Percentiles rank a stretch among this genome's conserved stretches.
phyloP scores from a whole-genome alignment of 2,797 vertebrate genomes.

The Gymnopithys bicolor region DNA sequence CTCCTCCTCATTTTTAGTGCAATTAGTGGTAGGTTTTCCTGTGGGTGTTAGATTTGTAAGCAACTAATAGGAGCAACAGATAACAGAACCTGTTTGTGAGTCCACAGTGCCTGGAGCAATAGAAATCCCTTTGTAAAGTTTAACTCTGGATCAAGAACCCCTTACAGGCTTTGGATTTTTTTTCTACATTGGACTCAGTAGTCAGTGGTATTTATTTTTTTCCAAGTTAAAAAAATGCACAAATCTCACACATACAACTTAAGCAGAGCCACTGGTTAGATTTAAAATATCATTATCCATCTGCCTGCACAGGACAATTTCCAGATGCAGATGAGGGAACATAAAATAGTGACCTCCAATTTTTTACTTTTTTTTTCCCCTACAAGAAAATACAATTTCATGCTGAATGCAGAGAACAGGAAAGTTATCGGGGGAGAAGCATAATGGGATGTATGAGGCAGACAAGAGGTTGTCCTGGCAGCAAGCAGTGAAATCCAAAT shows the following conservation, averaged over 20 bases:
- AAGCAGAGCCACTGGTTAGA: neutral
- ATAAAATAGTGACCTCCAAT: neutral
- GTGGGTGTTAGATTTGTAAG: neutral
- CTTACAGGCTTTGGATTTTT: neutral
- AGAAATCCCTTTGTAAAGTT: neutral
- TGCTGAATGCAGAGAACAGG: neutral
- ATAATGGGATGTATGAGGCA: accelerated
- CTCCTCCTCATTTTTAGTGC: neutral
- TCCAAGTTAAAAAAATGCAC: neutral
- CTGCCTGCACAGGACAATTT: neutral
- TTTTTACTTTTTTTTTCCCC: neutral
- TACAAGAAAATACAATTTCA: neutral
- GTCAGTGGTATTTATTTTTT: neutral
- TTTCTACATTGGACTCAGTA: neutral
- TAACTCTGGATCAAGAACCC: neutral
- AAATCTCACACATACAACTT: accelerated
- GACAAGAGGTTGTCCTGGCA: neutral
- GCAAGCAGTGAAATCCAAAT: slow-evolving; percentile 5
- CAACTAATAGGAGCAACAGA: neutral
- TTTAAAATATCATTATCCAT: neutral
- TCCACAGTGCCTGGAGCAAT: neutral
- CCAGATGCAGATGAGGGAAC: neutral
- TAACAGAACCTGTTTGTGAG: neutral
- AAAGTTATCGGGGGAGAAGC: neutral
- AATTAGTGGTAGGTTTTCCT: neutral